phyloP scores from a whole-genome alignment of 1,140 invertebrate genomes.

The Aphaenogaster rudis region DNA sequence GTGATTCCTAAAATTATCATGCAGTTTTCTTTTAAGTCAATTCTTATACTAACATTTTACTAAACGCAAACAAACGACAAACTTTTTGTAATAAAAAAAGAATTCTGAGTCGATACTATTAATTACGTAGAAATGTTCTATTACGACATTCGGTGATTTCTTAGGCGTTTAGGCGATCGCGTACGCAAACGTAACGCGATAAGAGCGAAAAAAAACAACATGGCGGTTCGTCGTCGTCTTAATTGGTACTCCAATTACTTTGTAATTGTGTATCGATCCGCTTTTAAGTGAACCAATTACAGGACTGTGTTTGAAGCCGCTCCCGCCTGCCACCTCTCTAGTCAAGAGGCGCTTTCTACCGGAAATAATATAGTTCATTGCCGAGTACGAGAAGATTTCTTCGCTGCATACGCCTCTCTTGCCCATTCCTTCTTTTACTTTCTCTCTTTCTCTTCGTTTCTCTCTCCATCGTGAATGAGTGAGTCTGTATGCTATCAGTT shows the following conservation, averaged over 20 bases:
- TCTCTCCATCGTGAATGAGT: neutral
- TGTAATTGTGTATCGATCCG: slow-evolving; percentile 79
- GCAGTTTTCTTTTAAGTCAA: neutral
- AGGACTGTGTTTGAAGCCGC: slow-evolving; percentile 66
- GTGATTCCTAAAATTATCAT: neutral
- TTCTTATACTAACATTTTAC: neutral
- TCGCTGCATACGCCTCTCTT: slow-evolving; percentile 34
- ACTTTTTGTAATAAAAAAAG: neutral
- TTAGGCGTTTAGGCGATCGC: neutral
- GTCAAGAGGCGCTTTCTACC: slow-evolving; percentile 67
- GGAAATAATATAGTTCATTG: slow-evolving; percentile 75
- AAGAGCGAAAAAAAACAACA: slow-evolving; percentile 48
- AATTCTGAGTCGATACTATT: neutral
- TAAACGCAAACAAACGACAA: neutral
- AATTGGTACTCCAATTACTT: slow-evolving; percentile 79
- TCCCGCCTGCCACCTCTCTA: slow-evolving; percentile 49
- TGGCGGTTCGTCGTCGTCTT: slow-evolving; percentile 51
- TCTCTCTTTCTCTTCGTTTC: neutral
- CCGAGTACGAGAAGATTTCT: slow-evolving; percentile 64
- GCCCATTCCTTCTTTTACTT: neutral
- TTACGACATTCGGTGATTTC: neutral
- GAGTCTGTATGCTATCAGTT: slow-evolving; percentile 39
- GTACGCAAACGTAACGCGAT: slow-evolving; percentile 35
- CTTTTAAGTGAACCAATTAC: slow-evolving; percentile 80
- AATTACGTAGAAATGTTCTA: neutral